Evolutionary conservation across 1,140 invertebrate species (phyloP).

Genomic region (Apis laboriosa): DNA sequence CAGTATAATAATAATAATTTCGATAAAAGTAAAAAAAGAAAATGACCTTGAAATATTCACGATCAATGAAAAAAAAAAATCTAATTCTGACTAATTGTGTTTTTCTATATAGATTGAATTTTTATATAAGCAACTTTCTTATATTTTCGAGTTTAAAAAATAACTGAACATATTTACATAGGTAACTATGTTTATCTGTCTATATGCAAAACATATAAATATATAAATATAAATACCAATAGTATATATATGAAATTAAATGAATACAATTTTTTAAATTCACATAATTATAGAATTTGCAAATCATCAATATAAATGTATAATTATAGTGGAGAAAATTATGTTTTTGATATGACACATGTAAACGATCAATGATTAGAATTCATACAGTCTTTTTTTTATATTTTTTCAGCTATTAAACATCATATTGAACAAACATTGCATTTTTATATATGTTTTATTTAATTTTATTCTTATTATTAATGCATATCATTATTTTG

Average conservation of each 20-base stretch:
- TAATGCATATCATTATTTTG: neutral
- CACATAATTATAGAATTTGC: slow-evolving; percentile 17
- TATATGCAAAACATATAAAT: neutral
- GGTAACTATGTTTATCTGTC: neutral
- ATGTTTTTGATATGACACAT: neutral
- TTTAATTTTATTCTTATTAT: neutral
- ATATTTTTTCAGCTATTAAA: too few relatives aligned
- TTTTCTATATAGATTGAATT: neutral
- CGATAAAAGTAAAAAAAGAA: neutral
- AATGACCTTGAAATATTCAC: neutral
- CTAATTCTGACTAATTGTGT: neutral
- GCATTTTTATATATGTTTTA: neutral
- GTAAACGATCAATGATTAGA: slow-evolving; percentile 10
- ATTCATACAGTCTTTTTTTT: neutral
- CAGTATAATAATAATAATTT: neutral
- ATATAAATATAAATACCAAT: neutral
- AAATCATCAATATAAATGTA: neutral
- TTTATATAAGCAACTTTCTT: neutral
- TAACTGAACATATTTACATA: neutral
- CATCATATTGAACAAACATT: neutral
- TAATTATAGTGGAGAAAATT: neutral
- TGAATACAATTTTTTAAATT: slow-evolving; percentile 15
- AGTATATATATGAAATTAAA: neutral
- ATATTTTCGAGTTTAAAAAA: neutral
- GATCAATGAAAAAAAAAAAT: neutral